A percentile compares a stretch with the other conserved stretches of the same genome.
phyloP scores from a whole-genome alignment of 2,113 vertebrate genomes.

The Tor tambroides region DNA sequence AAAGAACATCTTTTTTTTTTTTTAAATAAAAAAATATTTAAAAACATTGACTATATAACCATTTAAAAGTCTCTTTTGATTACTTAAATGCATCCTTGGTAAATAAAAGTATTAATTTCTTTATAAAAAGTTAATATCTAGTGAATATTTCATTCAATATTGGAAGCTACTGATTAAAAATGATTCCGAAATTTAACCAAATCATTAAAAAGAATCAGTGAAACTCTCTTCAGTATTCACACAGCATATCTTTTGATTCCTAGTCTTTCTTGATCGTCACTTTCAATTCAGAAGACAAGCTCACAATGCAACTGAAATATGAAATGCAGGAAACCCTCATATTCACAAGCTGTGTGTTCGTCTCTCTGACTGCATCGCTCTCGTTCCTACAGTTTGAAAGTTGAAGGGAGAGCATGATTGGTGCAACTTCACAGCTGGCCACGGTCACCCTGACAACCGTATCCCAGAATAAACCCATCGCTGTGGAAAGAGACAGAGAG shows the following conservation, averaged over 20 bases:
- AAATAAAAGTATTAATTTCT: too few relatives aligned
- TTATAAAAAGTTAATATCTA: too few relatives aligned
- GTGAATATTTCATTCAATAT: too few relatives aligned
- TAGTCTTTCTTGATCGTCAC: not conserved
- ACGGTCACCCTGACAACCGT: constrained; percentile 14
- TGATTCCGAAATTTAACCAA: not conserved
- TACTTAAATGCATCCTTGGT: too few relatives aligned
- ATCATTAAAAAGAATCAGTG: too few relatives aligned
- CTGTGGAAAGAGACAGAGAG: not conserved
- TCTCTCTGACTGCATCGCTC: not conserved
- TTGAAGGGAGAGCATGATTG: constrained; percentile 42
- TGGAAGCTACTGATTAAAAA: too few relatives aligned
- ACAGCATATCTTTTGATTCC: not conserved
- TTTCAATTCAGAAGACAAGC: not conserved
- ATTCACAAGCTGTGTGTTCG: too few relatives aligned
- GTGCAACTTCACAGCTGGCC: constrained; percentile 49
- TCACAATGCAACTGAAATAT: not conserved
- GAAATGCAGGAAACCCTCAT: not conserved
- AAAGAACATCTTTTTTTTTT: too few relatives aligned
- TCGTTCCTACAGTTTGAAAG: constrained; percentile 38
- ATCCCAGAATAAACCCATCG: constrained; percentile 52
- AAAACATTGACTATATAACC: too few relatives aligned
- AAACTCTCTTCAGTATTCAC: not conserved
- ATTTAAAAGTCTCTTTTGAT: too few relatives aligned
- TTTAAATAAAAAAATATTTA: too few relatives aligned